These are phyloP conservation scores for Eudemis profundana DNA, from an alignment of 2,888 invertebrate genomes.

Conservation along the genomic window DNA sequence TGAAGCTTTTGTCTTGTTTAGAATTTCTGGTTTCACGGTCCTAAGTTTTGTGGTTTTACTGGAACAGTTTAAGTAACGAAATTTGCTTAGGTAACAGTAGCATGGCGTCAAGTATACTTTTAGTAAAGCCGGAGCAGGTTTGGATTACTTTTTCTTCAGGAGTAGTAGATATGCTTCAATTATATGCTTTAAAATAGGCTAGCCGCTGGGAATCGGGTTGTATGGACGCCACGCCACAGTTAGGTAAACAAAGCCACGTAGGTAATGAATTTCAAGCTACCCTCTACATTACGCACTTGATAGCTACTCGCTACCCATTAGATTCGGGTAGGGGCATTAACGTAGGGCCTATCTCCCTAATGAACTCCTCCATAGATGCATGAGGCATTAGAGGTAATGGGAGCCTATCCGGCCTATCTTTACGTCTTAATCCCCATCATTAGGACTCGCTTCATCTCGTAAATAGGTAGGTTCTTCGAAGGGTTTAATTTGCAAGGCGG, in stretches of 20 bases:
- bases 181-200: too few species aligned
- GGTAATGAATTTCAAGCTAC: constrained; percentile 22
- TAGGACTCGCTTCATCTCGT: constrained; percentile 52
- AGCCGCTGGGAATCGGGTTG: too few species aligned
- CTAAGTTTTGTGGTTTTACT: not conserved
- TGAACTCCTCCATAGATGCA: constrained; percentile 72
- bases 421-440: constrained; percentile 79
- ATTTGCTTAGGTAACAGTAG: constrained; percentile 4
- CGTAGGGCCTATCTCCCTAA: constrained; percentile 63
- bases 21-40: constrained; percentile 3
- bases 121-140: too few species aligned
- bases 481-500: constrained; percentile 47
- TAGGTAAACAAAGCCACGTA: constrained; percentile 10
- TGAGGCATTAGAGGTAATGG: constrained; percentile 66
- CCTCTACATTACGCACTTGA: constrained; percentile 26
- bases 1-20: constrained; percentile 6
- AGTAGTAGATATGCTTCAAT: too few species aligned
- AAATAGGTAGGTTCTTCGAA: constrained; percentile 40
- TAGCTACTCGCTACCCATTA: constrained; percentile 37
- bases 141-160: too few species aligned
- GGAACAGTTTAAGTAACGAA: not conserved
- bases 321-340: constrained; percentile 38
- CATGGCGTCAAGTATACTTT: too few species aligned
- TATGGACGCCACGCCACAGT: too few species aligned
- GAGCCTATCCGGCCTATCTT: constrained; percentile 66